Conservation (phyloP, 1,140 invertebrate species). For the Drosophila bifasciata region DNA sequence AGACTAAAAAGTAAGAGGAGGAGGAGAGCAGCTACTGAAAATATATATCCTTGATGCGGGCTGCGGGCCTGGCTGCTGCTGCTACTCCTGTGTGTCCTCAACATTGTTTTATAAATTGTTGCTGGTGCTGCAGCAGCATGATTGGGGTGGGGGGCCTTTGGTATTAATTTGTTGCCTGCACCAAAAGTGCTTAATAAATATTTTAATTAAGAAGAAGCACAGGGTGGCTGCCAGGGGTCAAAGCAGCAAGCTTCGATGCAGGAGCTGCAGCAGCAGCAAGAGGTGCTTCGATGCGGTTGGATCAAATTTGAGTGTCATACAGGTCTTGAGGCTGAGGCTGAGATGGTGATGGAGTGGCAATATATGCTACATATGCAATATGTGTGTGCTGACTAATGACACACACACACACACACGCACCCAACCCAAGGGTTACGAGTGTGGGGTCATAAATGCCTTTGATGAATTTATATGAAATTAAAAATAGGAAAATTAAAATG, state of each 20-base stretch:
- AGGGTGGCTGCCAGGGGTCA: slow-evolving; percentile 8
- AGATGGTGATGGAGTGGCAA: slow-evolving; percentile 26
- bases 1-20: too few relatives aligned
- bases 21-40: slow-evolving; percentile 25
- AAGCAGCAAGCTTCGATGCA: slow-evolving; percentile 21
- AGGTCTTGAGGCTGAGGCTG: slow-evolving; percentile 23
- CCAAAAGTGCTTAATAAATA: slow-evolving; percentile 76
- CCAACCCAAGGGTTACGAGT: slow-evolving; percentile 6
- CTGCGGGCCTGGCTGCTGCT: slow-evolving; percentile 34
- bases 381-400: slow-evolving; percentile 23
- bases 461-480: slow-evolving; percentile 29
- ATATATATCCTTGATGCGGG: slow-evolving; percentile 25
- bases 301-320: slow-evolving; percentile 30
- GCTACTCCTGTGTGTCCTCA: slow-evolving; percentile 10
- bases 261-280: slow-evolving; percentile 17
- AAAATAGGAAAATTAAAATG: slow-evolving; percentile 3
- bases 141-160: slow-evolving; percentile 12
- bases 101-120: slow-evolving; percentile 36
- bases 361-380: slow-evolving; percentile 11
- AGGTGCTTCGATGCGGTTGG: slow-evolving; percentile 19
- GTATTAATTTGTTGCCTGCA: slow-evolving; percentile 76
- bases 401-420: slow-evolving; percentile 30
- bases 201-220: slow-evolving; percentile 65
- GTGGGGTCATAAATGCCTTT: slow-evolving; percentile 15
- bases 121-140: slow-evolving; percentile 11